phyloP scores from a whole-genome alignment of 35 echinoderm and acorn worm species.

The Diadema setosum region DNA sequence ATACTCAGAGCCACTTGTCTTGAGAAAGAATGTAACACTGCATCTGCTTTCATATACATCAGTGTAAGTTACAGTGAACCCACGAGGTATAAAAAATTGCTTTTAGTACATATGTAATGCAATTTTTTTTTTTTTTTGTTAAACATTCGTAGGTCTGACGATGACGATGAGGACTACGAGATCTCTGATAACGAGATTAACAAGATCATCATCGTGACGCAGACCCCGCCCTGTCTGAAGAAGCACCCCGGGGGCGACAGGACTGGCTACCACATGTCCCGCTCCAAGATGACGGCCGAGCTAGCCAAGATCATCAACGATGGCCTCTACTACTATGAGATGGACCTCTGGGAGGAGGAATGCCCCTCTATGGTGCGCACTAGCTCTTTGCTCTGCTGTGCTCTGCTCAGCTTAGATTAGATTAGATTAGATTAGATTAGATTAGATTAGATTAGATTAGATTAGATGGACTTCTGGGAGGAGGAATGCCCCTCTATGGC shows the following conservation, averaged over 20 bases:
- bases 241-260: conserved; percentile 95
- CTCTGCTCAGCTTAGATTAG: no score
- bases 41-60: no score
- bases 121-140: no score
- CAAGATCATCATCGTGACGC: conserved; percentile 99
- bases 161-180: conserved; percentile 86
- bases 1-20: no score
- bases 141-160: conserved; percentile 83
- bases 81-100: no score
- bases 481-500: conserved; percentile 33
- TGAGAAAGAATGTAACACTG: no score
- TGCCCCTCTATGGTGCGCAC: no score
- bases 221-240: conserved; percentile 90
- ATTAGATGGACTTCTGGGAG: conserved; percentile 88
- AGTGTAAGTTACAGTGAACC: no score
- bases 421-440: no score
- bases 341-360: conserved; percentile 81
- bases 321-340: conserved; percentile 94
- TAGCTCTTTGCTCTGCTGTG: no score
- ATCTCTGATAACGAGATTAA: conserved; percentile 87
- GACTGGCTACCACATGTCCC: conserved; percentile 76
- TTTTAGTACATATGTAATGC: no score
- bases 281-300: conserved; percentile 83
- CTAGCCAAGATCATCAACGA: conserved; percentile 97
- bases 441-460: no score